Base-by-base conservation (phyloP, 2,797 vertebrate genomes). In the Neostethus bicornis region DNA sequence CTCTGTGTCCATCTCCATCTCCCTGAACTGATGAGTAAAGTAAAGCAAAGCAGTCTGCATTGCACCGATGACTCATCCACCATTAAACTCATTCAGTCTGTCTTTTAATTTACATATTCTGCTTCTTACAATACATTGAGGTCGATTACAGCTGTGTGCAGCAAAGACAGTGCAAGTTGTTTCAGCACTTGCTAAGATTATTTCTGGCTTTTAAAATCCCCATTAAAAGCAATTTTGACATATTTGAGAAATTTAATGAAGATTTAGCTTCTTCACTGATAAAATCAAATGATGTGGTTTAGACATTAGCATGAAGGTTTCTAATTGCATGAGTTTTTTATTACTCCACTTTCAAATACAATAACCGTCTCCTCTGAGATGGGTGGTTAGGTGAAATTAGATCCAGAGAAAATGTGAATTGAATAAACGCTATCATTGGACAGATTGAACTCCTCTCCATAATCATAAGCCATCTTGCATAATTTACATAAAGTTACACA, bases 11-110 rank as follows among this genome's bases (percentile, higher is more conserved):
- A 41, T 75, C 77, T 70, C 73, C 45, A 21, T 73, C 66, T 68
- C 52, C 51, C 61, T 67, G 75, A 77, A 73, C 70, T 55, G 72
- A 68, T 66, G 55, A 62, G 72, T 46, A 3, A 55, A 62, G 72
- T 46, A 3, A 34, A 75, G 20, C 49, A 39, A 53, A 65, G 73
- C 70, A 46, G 61, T 66, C 60, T 70, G 52, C 25, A 51, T 45
- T 1, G 34, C 1, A 12, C 35, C 32, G 57, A 73, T 74, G 69
- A 63, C 51, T 61, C 61, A 54, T 51, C 35, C 51, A 60, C 26
- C 3, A 31, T 34, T 34, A 1, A 23, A 11, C 54, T 66, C 60
- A 20, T 21, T 4, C 29, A 48, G 43, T 25, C 21, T 14, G 4
- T 19, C n/a, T 11, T 28, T 28, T 47, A 56, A 11, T 61, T 46